Evolutionary conservation across 1,140 invertebrate species (phyloP).

Genomic region (Helicoverpa zea): DNA sequence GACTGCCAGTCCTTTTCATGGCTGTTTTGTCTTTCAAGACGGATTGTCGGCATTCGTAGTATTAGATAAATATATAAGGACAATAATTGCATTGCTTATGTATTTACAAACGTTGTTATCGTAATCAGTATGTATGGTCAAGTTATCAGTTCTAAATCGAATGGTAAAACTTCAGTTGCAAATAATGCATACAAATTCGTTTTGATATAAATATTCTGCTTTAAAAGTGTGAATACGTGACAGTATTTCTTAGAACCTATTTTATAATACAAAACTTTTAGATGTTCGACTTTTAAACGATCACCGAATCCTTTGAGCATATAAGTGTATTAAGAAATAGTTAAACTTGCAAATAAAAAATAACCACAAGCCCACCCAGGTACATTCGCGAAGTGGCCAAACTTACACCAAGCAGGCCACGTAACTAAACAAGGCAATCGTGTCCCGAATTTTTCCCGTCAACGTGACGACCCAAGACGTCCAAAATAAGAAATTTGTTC

Average conservation of each 20-base stretch:
- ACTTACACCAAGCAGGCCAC: slow-evolving; percentile 25
- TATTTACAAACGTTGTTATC: too few species aligned
- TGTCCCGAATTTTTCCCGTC: slow-evolving; percentile 29
- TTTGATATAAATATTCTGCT: too few species aligned
- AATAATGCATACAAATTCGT: too few species aligned
- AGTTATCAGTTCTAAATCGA: too few species aligned
- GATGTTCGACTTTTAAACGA: background rate
- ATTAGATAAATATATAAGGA: too few species aligned
- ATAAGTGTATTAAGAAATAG: too few species aligned
- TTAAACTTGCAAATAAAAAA: background rate
- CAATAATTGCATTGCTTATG: too few species aligned
- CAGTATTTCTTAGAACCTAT: too few species aligned
- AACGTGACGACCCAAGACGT: slow-evolving; percentile 13
- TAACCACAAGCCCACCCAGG: slow-evolving; percentile 11
- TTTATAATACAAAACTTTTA: background rate
- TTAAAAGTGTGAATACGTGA: too few species aligned
- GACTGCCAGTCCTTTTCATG: slow-evolving; percentile 17
- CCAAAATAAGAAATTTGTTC: slow-evolving; percentile 40
- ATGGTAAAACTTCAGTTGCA: too few species aligned
- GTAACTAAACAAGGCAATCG: slow-evolving; percentile 31
- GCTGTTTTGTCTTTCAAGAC: slow-evolving; percentile 21
- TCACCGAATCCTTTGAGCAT: too few species aligned
- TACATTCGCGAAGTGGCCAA: slow-evolving; percentile 14
- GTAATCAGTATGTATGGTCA: too few species aligned
- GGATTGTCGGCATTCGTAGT: background rate